These are phyloP conservation scores for Athetis lepigone DNA, from an alignment of 2,888 invertebrate species.

Conservation along the genomic window DNA sequence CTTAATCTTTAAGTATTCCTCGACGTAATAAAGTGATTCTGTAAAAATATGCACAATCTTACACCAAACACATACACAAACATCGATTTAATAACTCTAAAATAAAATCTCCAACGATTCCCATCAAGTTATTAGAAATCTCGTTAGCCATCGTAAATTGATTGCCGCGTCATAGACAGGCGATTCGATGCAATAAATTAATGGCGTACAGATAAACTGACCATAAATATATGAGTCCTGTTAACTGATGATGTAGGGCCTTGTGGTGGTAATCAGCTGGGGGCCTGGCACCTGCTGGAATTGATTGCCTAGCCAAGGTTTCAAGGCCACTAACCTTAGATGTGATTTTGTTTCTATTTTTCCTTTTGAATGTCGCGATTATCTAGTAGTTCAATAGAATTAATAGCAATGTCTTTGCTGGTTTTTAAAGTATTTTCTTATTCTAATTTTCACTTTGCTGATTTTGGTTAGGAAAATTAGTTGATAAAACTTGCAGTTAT, in stretches of 20 bases:
- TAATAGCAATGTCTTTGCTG: too few relatives aligned
- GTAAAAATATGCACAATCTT: too few relatives aligned
- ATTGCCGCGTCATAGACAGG: constrained; percentile 25
- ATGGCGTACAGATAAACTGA: constrained; percentile 28
- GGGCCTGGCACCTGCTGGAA: constrained; percentile 54
- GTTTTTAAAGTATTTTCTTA: too few relatives aligned
- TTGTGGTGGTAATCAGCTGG: constrained; percentile 51
- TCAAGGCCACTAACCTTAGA: constrained; percentile 24
- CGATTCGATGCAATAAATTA: constrained; percentile 49
- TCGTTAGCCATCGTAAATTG: constrained; percentile 40
- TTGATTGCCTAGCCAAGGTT: constrained; percentile 45
- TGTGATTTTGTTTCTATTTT: constrained; percentile 27
- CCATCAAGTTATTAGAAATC: constrained; percentile 32
- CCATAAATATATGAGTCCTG: constrained; percentile 46
- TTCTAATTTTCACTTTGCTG: too few relatives aligned
- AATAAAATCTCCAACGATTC: neutral
- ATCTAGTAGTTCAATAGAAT: too few relatives aligned
- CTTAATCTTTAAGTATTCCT: too few relatives aligned
- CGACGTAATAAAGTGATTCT: too few relatives aligned
- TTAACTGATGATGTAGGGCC: constrained; percentile 53
- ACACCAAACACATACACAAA: neutral
- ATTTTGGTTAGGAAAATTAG: too few relatives aligned
- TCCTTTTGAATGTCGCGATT: neutral
- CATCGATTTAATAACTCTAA: neutral
- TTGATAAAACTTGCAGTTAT: too few relatives aligned